Base-by-base conservation (phyloP, 2,888 invertebrate species). In the Caenorhabditis sp. region DNA sequence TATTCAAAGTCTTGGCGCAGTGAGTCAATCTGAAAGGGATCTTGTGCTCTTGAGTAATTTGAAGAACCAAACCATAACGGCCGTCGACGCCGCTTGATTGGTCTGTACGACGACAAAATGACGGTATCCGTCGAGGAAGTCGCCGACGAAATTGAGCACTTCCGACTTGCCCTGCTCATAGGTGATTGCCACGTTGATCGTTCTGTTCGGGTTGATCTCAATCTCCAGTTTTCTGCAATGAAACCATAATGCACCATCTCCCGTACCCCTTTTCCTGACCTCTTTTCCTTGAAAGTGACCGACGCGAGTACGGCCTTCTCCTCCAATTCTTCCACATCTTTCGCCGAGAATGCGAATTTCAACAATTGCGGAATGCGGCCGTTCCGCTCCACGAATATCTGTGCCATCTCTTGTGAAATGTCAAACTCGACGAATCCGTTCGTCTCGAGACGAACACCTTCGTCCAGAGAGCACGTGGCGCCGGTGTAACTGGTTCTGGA, bases 71-170 rank as follows among this genome's bases (percentile, higher is more conserved):
- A 85, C 81, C 66, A 81, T 68, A 30, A 85, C 72, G 1, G 77
- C 75, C 9, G 78, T 79, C 9, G 80, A 77, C 17, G 41, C 37
- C 3, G 66, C 55, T 35, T 53, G 63, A 37, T 62, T 70, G 30
- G 84, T 85, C 22, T 79, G 78, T 2, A 72, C 75, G n/a, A 85
- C 83, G 15, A 86, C 72, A 56, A 85, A 85, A 70, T 87, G 86
- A 2, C 86, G 74, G 52, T 76, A 82, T 7, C 84, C 86, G 65
- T 87, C 85, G 8, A 82, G 58, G 52, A 85, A 87, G 46, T 84
- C 83, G 9, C 83, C 84, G 27, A 68, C 63, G 68, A 86, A 82
- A 20, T 78, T 82, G 9, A 76, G 48, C 9, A 80, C 78, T 56
- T 81, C 79, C 0, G 65, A n/a, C 41, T 68, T 63, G 9, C 71